Evolutionary conservation across 2,888 invertebrate species (phyloP).

Genomic region (Tupiocoris notatus): DNA sequence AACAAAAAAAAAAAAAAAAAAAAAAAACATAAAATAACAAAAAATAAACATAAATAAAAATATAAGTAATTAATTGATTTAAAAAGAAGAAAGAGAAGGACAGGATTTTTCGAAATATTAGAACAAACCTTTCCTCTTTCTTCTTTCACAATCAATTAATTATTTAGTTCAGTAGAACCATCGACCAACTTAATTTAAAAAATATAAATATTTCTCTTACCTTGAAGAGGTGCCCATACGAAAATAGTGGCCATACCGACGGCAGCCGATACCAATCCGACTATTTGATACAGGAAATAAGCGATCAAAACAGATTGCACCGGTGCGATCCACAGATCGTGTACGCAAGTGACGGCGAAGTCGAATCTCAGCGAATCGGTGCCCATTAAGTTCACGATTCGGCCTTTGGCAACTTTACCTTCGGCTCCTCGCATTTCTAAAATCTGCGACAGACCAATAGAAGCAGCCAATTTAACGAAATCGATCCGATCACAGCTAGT

Average conservation of each 20-base stretch:
- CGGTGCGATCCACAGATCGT: conserved; percentile 60
- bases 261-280: conserved; percentile 48
- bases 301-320: conserved; percentile 56
- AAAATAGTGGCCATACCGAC: conserved; percentile 48
- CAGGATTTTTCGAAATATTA: too few relatives aligned
- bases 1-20: neutral
- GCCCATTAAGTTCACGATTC: conserved; percentile 61
- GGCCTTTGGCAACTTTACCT: conserved; percentile 59
- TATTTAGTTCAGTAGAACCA: too few relatives aligned
- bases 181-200: neutral
- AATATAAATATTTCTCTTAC: conserved; percentile 45
- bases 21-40: neutral
- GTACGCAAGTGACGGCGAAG: conserved; percentile 57
- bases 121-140: too few relatives aligned
- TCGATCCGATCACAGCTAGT: too few relatives aligned
- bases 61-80: neutral
- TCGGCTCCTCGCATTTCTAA: conserved; percentile 57
- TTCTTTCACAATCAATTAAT: too few relatives aligned
- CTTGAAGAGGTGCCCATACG: conserved; percentile 48
- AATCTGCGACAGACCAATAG: conserved; percentile 40
- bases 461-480: neutral
- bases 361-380: conserved; percentile 62
- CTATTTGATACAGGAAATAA: conserved; percentile 49
- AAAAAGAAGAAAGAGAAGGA: too few relatives aligned
- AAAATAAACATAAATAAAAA: neutral